These are phyloP conservation scores for Syrrhaptes paradoxus DNA, from an alignment of 2,113 vertebrate species.

Conservation along the genomic window DNA sequence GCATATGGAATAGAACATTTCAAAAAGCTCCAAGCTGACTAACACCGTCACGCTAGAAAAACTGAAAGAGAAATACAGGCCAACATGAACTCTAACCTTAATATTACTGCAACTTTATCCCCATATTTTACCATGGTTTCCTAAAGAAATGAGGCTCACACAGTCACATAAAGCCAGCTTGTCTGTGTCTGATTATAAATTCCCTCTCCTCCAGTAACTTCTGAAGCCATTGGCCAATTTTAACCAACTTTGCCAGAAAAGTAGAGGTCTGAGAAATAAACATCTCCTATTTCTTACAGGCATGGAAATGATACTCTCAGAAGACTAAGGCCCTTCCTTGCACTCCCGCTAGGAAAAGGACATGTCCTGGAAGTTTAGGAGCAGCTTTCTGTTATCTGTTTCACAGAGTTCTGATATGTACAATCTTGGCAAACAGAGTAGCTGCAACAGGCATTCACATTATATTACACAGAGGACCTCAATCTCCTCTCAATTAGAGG, in stretches of 20 bases:
- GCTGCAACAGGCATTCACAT: background rate
- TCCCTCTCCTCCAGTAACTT: constrained; percentile 60
- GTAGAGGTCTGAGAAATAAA: background rate
- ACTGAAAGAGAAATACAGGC: constrained; percentile 16
- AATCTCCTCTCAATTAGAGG: background rate
- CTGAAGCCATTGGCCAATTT: constrained; percentile 28
- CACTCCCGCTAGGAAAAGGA: background rate
- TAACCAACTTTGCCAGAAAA: constrained; percentile 29
- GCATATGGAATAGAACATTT: background rate
- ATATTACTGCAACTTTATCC: constrained; percentile 59
- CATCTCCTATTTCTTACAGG: background rate
- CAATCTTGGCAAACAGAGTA: background rate
- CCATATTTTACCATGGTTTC: constrained; percentile 42
- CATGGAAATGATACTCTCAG: background rate
- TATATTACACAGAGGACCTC: background rate
- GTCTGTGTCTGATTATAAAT: constrained; percentile 62
- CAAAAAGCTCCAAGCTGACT: constrained; percentile 10
- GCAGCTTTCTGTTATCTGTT: background rate
- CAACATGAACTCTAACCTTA: constrained; percentile 57
- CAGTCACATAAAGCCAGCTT: constrained; percentile 39
- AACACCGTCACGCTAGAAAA: constrained; percentile 24
- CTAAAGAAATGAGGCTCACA: constrained; percentile 39
- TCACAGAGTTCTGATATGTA: background rate
- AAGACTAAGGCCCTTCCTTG: background rate
- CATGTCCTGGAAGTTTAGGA: background rate